Base-by-base conservation (phyloP, 2,888 invertebrate species). In the Hydrotaea diabolus region DNA sequence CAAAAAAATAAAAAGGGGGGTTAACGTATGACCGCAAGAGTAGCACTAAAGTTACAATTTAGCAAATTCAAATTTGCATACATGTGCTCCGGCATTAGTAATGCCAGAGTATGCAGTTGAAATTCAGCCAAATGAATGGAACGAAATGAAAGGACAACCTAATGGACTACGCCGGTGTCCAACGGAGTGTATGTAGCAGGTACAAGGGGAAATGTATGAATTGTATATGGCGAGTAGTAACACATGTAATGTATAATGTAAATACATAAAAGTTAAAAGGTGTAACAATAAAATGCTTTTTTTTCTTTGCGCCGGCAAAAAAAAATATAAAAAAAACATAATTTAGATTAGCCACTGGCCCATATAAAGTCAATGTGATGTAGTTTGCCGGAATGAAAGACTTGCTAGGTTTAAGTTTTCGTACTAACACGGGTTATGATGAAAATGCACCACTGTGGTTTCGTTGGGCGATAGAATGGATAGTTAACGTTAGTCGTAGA, bases 261-360 rank as follows among this genome's bases (percentile, higher is more conserved):
- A 85, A 82, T 82, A 64, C 69, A 71, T 71, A 69, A 57, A 85
- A 73, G 82, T 73, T 85, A 85, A 85, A 82, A 85, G 85, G 82
- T 85, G 79, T 80, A 82, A 80, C 79, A 79, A 77, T 85, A 74
- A 85, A 82, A 77, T 79, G 69, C 79, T 80, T 66, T 69, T 36
- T 36, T n/a, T 77, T 59, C 79, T 46, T 7, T 7, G 31, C 31
- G 7, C 31, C 59, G 66, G 17, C 26, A 53, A 19, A 23, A 76
- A 75, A 64, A 36, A 64, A 59, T 57, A 69, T n/a, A 2, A 66
- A 57, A n/a, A n/a, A 64, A 59, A 46, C 39, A 62, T 66, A 71
- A 62, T 77, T 64, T 73, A 71, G 53, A 71, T 74, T 75, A 75
- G 69, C 66, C 72, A 36, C 57, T 62, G 72, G 46, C 11, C 64